Conservation (phyloP, 2,113 vertebrate genomes). For the Ptilonorhynchus violaceus region DNA sequence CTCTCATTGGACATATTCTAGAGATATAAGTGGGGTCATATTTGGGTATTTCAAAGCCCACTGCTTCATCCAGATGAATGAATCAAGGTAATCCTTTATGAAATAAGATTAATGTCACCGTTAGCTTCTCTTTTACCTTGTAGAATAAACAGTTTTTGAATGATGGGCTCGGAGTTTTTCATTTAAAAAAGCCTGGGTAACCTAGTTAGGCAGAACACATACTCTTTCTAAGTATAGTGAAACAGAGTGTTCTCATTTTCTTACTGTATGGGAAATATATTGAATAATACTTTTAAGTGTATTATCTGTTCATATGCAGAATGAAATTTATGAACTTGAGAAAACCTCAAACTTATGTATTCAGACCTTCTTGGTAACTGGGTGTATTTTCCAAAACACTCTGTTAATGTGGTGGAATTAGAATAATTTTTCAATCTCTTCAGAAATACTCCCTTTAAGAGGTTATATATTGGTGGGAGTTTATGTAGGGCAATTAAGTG, state of each 20-base stretch:
- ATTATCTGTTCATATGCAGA: background rate
- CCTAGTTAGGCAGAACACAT: background rate
- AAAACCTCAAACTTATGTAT: background rate
- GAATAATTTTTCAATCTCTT: background rate
- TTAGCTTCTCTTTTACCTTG: background rate
- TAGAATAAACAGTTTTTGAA: background rate
- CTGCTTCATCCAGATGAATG: background rate
- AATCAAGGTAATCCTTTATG: background rate
- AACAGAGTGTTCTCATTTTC: background rate
- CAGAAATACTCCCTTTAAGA: background rate
- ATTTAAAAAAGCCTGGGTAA: background rate
- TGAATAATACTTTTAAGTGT: background rate
- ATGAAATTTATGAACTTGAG: background rate
- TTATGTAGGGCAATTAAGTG: background rate
- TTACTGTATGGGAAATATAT: background rate
- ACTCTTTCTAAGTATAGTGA: background rate
- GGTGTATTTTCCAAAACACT: background rate
- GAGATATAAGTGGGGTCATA: background rate
- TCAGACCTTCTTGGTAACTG: background rate
- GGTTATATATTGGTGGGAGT: background rate
- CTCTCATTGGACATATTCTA: background rate
- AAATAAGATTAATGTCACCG: background rate
- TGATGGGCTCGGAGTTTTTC: background rate
- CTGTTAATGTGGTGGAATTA: background rate
- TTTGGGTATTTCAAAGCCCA: background rate